A percentile compares a stretch with the other conserved stretches of the same genome.
phyloP scores from a whole-genome alignment of 2,888 invertebrate genomes.

The Agrotis ipsilon region DNA sequence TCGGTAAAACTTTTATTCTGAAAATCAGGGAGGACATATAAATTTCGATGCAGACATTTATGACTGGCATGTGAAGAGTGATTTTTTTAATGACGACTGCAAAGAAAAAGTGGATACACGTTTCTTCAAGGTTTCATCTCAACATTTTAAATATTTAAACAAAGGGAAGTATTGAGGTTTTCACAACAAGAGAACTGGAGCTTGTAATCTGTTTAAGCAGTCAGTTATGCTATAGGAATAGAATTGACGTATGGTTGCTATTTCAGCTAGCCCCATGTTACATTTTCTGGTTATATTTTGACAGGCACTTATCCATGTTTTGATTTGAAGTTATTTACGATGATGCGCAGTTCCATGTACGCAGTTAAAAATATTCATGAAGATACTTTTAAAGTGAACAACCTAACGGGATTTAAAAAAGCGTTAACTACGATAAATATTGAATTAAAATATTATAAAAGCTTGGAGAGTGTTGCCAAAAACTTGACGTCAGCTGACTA shows the following conservation, averaged over 20 bases:
- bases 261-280: constrained; percentile 65
- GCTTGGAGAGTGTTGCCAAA: constrained; percentile 68
- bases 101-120: constrained; percentile 50
- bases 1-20: constrained; percentile 76
- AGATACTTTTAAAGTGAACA: constrained; percentile 4
- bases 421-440: not conserved
- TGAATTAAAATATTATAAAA: constrained; percentile 5
- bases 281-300: constrained; percentile 70
- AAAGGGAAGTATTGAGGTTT: constrained; percentile 51
- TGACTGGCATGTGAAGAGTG: constrained; percentile 40
- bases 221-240: constrained; percentile 66
- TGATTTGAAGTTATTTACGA: constrained; percentile 42
- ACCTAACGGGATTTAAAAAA: not conserved
- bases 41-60: constrained; percentile 31
- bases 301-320: constrained; percentile 64
- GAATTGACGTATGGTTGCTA: constrained; percentile 77
- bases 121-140: constrained; percentile 45
- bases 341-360: constrained; percentile 10
- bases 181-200: constrained; percentile 68
- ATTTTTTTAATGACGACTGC: constrained; percentile 47
- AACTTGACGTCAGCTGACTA: constrained; percentile 70
- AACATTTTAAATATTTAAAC: constrained; percentile 74
- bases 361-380: constrained; percentile 10
- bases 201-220: constrained; percentile 64
- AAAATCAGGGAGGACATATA: constrained; percentile 59